A percentile compares a stretch with the other conserved stretches of the same genome.
These are phyloP conservation scores for Cirrhinus molitorella DNA, from an alignment of 2,797 vertebrate species.

Conservation along the genomic window DNA sequence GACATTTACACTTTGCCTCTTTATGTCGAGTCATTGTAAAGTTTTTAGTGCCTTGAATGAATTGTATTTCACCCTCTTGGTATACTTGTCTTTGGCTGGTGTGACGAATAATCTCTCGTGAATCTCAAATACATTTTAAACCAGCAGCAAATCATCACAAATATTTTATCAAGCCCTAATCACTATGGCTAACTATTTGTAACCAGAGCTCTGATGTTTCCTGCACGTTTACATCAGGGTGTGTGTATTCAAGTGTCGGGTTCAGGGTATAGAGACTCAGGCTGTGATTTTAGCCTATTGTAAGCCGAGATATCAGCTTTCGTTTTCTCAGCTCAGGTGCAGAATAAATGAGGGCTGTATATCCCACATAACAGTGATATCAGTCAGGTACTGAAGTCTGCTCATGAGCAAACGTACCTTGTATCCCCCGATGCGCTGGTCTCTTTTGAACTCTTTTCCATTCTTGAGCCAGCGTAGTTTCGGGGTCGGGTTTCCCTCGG, in stretches of 20 bases:
- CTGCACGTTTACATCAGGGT: conserved; percentile 1
- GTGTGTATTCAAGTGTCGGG: conserved; percentile 11
- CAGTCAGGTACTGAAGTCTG: not conserved
- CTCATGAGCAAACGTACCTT: conserved; percentile 80
- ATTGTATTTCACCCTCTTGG: not conserved
- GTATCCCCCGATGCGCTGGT: conserved; percentile 97
- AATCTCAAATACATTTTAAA: not conserved
- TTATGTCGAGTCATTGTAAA: no score
- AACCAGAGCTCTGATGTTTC: conserved; percentile 2
- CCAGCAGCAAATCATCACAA: not conserved
- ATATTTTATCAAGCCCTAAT: not conserved
- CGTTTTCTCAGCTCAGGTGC: not conserved
- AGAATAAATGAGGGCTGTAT: conserved; percentile 10
- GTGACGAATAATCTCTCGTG: not conserved
- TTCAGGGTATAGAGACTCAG: conserved; percentile 8
- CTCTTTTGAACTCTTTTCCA: conserved; percentile 94
- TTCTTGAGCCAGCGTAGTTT: conserved; percentile 96
- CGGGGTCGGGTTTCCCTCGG: conserved; percentile 90
- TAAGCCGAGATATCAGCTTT: not conserved
- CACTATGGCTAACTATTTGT: not conserved
- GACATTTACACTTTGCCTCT: no score
- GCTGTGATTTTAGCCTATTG: conserved; percentile 23
- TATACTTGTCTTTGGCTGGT: not conserved
- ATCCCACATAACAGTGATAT: conserved; percentile 7
- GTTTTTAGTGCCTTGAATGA: not conserved